A percentile compares a stretch with the other conserved stretches of the same genome.
These are phyloP conservation scores for Aleiodes alternator DNA, from an alignment of 2,888 invertebrate species.

Conservation along the genomic window DNA sequence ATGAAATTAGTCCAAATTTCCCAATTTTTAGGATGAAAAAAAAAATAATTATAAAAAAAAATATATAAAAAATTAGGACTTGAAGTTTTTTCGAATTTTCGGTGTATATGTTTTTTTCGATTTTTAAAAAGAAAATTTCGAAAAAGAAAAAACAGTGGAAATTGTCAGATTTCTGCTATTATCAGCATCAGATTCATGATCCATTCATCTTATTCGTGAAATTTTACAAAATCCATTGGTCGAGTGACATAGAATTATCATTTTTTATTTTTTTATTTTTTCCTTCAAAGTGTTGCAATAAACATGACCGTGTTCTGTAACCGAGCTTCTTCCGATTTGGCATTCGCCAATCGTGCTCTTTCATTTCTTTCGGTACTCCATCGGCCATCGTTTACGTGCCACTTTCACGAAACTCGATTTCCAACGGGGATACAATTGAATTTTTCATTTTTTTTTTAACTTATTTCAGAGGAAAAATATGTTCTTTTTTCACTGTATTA, in stretches of 20 bases:
- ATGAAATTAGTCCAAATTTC: too few relatives aligned
- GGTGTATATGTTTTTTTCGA: too few relatives aligned
- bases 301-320: slow-evolving; percentile 44
- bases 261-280: too few relatives aligned
- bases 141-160: too few relatives aligned
- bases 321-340: slow-evolving; percentile 55
- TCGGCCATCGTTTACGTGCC: slow-evolving; percentile 52
- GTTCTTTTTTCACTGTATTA: neutral
- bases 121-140: too few relatives aligned
- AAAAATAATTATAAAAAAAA: too few relatives aligned
- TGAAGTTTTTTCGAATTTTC: too few relatives aligned
- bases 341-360: slow-evolving; percentile 53
- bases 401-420: slow-evolving; percentile 59
- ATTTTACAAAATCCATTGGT: neutral
- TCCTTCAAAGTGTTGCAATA: slow-evolving; percentile 44
- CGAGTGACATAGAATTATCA: slow-evolving; percentile 44
- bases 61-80: too few relatives aligned
- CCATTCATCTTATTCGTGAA: too few relatives aligned
- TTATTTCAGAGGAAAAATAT: neutral
- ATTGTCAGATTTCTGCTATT: too few relatives aligned
- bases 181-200: too few relatives aligned
- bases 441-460: slow-evolving; percentile 4
- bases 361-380: slow-evolving; percentile 47
- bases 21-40: too few relatives aligned
- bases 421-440: slow-evolving; percentile 44